Evolutionary conservation across 2,888 invertebrate species (phyloP).

Genomic region (Eilema sororculum): DNA sequence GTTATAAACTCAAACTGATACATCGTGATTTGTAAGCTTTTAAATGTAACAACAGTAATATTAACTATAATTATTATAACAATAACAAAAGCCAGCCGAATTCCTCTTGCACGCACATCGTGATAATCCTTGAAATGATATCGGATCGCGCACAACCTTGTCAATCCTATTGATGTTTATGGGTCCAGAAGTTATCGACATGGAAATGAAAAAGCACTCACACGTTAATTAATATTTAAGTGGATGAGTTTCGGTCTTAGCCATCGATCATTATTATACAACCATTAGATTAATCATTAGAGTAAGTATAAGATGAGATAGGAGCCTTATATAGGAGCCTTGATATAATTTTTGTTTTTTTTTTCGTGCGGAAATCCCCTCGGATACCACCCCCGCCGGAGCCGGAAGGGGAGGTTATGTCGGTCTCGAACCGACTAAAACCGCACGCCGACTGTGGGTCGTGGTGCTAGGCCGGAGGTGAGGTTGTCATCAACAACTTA

Average conservation of each 20-base stretch:
- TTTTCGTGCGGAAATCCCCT: too few relatives aligned
- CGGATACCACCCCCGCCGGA: too few relatives aligned
- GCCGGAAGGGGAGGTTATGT: too few relatives aligned
- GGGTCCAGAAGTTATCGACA: slow-evolving; percentile 48
- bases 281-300: background rate
- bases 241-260: background rate
- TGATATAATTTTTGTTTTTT: too few relatives aligned
- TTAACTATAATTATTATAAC: slow-evolving; percentile 27
- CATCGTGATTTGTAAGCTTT: slow-evolving; percentile 42
- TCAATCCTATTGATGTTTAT: slow-evolving; percentile 61
- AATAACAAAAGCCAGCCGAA: slow-evolving; percentile 62
- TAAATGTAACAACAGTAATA: slow-evolving; percentile 44
- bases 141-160: slow-evolving; percentile 66
- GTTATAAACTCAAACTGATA: slow-evolving; percentile 21
- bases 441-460: too few relatives aligned
- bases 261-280: background rate
- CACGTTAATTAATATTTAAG: slow-evolving; percentile 44
- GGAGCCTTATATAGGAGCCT: too few relatives aligned
- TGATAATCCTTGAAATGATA: slow-evolving; percentile 63
- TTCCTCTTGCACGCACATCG: slow-evolving; percentile 69
- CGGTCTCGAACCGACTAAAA: too few relatives aligned
- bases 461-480: too few relatives aligned
- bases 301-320: too few relatives aligned
- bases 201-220: slow-evolving; percentile 39
- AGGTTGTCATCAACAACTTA: too few relatives aligned